A percentile compares a stretch with the other conserved stretches of the same genome.
phyloP scores from a whole-genome alignment of 2,888 invertebrate species.

The Trichogramma evanescens region DNA sequence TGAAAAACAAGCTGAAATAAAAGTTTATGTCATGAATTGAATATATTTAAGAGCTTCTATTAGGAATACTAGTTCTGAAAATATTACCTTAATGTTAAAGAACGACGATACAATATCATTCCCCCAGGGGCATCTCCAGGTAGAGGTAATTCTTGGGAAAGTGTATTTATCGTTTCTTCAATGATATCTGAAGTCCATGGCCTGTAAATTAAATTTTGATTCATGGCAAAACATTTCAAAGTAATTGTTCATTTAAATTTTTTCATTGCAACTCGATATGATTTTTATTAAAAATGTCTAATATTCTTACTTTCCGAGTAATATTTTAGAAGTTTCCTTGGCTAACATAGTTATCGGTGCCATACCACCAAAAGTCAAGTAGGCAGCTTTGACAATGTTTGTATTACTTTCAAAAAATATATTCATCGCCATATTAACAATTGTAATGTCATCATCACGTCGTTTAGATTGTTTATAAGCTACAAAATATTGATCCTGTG shows the following conservation, averaged over 20 bases:
- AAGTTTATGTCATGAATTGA: not conserved
- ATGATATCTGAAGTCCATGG: conserved; percentile 59
- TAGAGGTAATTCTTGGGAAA: conserved; percentile 70
- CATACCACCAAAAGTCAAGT: conserved; percentile 81
- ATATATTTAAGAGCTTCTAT: not conserved
- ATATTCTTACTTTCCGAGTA: conserved; percentile 48
- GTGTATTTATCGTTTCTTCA: conserved; percentile 53
- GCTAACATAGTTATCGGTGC: conserved; percentile 73
- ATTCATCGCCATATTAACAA: conserved; percentile 77
- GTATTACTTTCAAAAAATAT: conserved; percentile 54
- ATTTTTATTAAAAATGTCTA: not conserved
- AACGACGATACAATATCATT: conserved; percentile 66
- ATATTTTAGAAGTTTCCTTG: conserved; percentile 53
- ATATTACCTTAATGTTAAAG: conserved; percentile 57
- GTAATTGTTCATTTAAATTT: not conserved
- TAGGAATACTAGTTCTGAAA: not conserved
- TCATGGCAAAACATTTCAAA: not conserved
- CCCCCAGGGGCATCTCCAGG: conserved; percentile 71
- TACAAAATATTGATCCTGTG: conserved; percentile 60
- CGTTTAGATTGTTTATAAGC: conserved; percentile 84
- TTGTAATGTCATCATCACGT: conserved; percentile 87
- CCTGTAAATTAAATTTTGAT: conserved; percentile 27
- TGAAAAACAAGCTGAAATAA: conserved; percentile 56
- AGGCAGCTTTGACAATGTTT: conserved; percentile 54
- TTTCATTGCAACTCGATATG: not conserved